Evolutionary conservation across 1,140 invertebrate species (phyloP), one percentile per base, ranked within the genome.

Genomic region (Chionoecetes opilio): DNA sequence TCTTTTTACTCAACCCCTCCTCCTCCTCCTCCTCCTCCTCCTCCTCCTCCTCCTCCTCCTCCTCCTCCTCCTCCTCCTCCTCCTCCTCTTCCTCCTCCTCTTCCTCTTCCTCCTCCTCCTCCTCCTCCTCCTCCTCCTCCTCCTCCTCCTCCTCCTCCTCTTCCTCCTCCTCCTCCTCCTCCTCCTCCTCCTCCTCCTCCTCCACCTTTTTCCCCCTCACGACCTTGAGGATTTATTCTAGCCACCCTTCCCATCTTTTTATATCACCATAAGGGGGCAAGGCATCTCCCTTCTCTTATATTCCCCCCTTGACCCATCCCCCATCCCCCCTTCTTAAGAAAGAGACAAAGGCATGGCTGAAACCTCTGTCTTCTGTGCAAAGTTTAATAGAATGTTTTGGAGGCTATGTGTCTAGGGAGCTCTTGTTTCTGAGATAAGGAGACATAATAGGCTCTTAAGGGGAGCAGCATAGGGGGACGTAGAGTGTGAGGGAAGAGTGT

Each of bases 331-430:
- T n/a, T 21, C 63, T 26, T 26, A 75, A 75, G 63, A 75, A 5
- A 75, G 11, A 75, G 63, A n/a, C 6, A n/a, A n/a, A 11, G 63
- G 3, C 6, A n/a, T 26, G 8, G 63, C 63, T 21, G 21, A 75
- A 75, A 75, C 63, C 63, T 21, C 21, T n/a, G 21, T 5, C 63
- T 26, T n/a, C 21, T 75, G 63, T 75, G 63, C 63, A 75, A 75
- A 75, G 63, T 75, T 75, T 75, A 75, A 75, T 75, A 75, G 63
- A 75, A 75, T 75, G 63, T 75, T 75, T 75, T 75, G 21, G 63
- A 75, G n/a, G 26, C 9, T 21, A 3, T 6, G 63, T 75, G 63
- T 75, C 63, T 11, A n/a, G 63, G 63, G 63, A 75, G 63, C 26
- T n/a, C 21, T 75, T 75, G 21, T 75, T 26, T 26, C 63, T 31